Base-by-base conservation (phyloP, 2,797 vertebrate genomes). In the Neostethus bicornis region DNA sequence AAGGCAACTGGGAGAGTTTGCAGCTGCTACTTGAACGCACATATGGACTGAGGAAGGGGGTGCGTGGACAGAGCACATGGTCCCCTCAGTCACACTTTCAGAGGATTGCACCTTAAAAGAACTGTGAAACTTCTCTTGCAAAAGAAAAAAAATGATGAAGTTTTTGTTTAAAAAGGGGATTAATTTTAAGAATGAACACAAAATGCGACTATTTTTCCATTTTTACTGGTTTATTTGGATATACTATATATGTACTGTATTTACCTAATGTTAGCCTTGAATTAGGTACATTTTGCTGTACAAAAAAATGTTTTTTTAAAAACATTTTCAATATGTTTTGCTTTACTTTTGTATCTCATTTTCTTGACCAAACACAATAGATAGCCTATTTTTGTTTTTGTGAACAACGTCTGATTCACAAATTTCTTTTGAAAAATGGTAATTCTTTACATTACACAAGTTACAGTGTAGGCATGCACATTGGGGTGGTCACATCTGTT, bases 1-100 rank as follows among this genome's bases (percentile, higher is more conserved):
- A 73, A 66, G 52, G 55, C 59, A 64, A 77, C 81, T 43, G 65
- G 73, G 78, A 80, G 79, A 80, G 76, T 68, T 83, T 87, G 85
- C 89, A 90, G 88, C 90, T 90, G 89, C 84, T 66, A 77, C 74
- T 81, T 54, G 32, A 83, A 73, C 73, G 75, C 81, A 86, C 86
- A 88, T 84, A 86, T 85, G 88, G 84, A 55, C 68, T 71, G 75
- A 70, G 21, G 48, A 66, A 56, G 66, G 66, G 63, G 31, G 54
- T 23, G 51, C 66, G 68, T 48, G 51, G 53, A 25, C 29, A 26
- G 45, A 79, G 59, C 83, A 85, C 79, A 84, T 85, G 84, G 75
- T 48, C 74, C 67, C 42, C 73, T 83, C 81, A 79, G 73, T 87
- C 80, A 87, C 69, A 73, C 65, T 71, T 68, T 51, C 26, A 52